Base-by-base conservation (phyloP, 2,113 vertebrate species). In the Lepus europaeus region DNA sequence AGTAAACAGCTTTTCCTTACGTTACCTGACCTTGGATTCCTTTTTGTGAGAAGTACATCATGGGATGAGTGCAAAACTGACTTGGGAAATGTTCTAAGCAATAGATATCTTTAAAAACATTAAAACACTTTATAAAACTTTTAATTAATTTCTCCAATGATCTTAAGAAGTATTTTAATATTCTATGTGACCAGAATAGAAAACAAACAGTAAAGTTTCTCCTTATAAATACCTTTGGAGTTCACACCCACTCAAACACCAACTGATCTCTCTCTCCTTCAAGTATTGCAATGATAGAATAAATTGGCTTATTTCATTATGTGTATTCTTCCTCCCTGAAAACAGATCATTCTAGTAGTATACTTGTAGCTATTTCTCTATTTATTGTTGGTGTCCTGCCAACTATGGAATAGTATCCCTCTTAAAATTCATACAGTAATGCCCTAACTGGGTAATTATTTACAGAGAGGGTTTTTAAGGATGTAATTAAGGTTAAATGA, bases 91-190 rank as follows among this genome's bases (percentile, higher is more conserved):
- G 17, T 39, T n/a, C 20, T 86, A 84, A 92, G 25, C 14, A 86
- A 86, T 76, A 63, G 9, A 78, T 73, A 0, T 68, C 61, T 7
- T 95, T 87, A 39, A 94, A 89, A 93, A 88, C 39, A 33, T n/a
- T 72, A 90, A 86, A 29, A 64, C 69, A 31, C 3, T 90, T 8
- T 59, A 73, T 53, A 93, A 89, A 94, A 63, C 4, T 19, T 51
- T 81, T 90, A 91, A 93, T 87, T 83, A 91, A 82, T 39, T 89
- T 74, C 9, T n/a, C 29, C 5, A 2, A 72, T 86, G 17, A 76
- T 7, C 29, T 81, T 82, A 94, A 92, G 68, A 78, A 31, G 69
- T 51, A 49, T 31, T 89, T 83, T 89, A 93, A 73, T 53, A 66
- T 6, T 20, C 11, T 5, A 19, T 63, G 16, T 49, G 51, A 63